These are phyloP conservation scores for Gastrophysa polygoni DNA, from an alignment of 2,888 invertebrate species.

Conservation along the genomic window DNA sequence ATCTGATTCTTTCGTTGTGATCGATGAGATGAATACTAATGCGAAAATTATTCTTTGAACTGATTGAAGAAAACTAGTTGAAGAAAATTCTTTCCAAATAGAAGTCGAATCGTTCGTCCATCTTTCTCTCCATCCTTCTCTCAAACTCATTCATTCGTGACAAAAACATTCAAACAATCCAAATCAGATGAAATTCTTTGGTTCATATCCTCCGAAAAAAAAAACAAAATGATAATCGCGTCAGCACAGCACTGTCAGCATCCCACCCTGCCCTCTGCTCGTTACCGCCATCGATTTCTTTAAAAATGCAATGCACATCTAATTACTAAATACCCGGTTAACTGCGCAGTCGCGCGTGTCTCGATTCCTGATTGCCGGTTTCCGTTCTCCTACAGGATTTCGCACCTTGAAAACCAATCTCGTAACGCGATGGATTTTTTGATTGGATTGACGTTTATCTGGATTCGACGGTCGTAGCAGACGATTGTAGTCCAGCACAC, in stretches of 20 bases:
- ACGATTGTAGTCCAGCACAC: neutral
- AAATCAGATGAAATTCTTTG: no score
- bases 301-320: constrained; percentile 57
- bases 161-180: no score
- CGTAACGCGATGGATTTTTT: constrained; percentile 14
- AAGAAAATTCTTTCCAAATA: no score
- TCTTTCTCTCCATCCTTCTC: no score
- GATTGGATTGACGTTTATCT: constrained; percentile 17
- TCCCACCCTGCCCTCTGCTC: constrained; percentile 35
- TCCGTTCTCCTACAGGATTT: constrained; percentile 15
- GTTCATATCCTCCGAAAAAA: no score
- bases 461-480: constrained; percentile 12
- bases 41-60: no score
- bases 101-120: no score
- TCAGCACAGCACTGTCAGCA: neutral
- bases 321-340: constrained; percentile 50
- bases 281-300: constrained; percentile 56
- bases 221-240: no score
- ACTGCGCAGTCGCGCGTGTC: constrained; percentile 17
- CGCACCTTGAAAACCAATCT: constrained; percentile 18
- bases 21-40: no score
- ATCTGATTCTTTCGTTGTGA: no score
- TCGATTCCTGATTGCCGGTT: constrained; percentile 22
- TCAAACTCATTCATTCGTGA: no score
- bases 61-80: no score